Conservation (phyloP, 2,888 invertebrate species). For the Mimas tiliae region DNA sequence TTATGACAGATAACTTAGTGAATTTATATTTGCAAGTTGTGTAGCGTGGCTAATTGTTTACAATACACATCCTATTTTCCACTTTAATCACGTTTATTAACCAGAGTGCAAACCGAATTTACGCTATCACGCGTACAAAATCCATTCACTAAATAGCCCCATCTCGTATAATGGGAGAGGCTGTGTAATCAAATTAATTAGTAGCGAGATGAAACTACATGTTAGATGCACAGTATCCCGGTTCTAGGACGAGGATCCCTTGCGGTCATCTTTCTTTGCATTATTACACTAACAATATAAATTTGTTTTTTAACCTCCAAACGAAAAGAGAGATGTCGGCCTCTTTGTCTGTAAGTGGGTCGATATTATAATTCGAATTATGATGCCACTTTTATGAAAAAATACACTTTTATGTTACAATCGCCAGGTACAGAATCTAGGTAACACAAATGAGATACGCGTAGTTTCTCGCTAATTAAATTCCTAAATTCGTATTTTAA, state of each 20-base stretch:
- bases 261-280: conserved; percentile 39
- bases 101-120: conserved; percentile 62
- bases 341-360: too few relatives aligned
- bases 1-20: conserved; percentile 49
- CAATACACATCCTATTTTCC: conserved; percentile 35
- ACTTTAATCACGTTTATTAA: conserved; percentile 64
- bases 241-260: conserved; percentile 36
- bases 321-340: too few relatives aligned
- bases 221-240: conserved; percentile 55
- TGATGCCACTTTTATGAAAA: too few relatives aligned
- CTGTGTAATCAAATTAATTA: conserved; percentile 77
- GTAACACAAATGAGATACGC: too few relatives aligned
- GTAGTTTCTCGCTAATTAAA: too few relatives aligned
- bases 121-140: conserved; percentile 66
- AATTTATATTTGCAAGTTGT: neutral
- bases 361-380: too few relatives aligned
- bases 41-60: conserved; percentile 33
- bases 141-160: conserved; percentile 72
- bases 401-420: too few relatives aligned
- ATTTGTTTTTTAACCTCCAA: neutral
- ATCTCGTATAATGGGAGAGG: conserved; percentile 72
- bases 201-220: conserved; percentile 65
- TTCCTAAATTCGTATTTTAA: too few relatives aligned
- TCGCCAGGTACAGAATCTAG: too few relatives aligned
- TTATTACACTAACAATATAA: conserved; percentile 38